Conservation (phyloP, 30 jellyfish, hydroid and myxozoan species). For the Aurelia aurita region DNA sequence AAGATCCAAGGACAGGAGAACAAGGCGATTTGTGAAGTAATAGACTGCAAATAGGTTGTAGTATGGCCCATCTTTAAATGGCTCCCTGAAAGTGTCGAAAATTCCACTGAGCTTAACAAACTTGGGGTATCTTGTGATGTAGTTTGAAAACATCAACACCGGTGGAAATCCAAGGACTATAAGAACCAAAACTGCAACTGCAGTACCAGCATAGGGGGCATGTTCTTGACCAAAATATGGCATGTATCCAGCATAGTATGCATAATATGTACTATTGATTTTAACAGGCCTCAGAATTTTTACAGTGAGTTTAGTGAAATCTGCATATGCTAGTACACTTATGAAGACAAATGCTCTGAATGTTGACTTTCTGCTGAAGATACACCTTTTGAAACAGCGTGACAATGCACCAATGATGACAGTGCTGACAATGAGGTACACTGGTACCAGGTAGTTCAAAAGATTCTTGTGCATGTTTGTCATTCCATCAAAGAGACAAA, state of each 20-base stretch:
- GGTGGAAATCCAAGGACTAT: slow-evolving; percentile 48
- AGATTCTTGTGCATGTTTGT: slow-evolving; percentile 49
- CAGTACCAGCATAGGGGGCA: slow-evolving; percentile 26
- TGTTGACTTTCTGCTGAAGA: slow-evolving; percentile 19
- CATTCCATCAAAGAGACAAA: slow-evolving; percentile 58
- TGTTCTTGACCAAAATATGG: slow-evolving; percentile 47
- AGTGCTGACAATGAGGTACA: slow-evolving; percentile 46
- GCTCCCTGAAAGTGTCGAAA: slow-evolving; percentile 53
- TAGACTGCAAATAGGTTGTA: slow-evolving; percentile 17
- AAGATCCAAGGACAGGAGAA: slow-evolving; percentile 1
- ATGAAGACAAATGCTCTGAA: slow-evolving; percentile 59
- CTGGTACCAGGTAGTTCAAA: slow-evolving; percentile 71
- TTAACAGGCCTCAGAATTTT: slow-evolving; percentile 41
- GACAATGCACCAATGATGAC: slow-evolving; percentile 35
- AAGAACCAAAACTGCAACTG: slow-evolving; percentile 2
- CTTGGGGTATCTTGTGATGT: slow-evolving; percentile 3
- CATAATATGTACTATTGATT: not conserved
- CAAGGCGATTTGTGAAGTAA: slow-evolving; percentile 48
- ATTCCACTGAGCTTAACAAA: slow-evolving; percentile 37
- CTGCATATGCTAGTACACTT: slow-evolving; percentile 54
- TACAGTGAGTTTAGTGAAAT: slow-evolving; percentile 48
- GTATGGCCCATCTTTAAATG: slow-evolving; percentile 39
- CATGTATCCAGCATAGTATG: slow-evolving; percentile 52
- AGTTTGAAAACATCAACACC: slow-evolving; percentile 19
- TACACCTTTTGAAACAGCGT: slow-evolving; percentile 1